phyloP scores from a whole-genome alignment of 2,888 invertebrate genomes.

The Odontothrips loti region DNA sequence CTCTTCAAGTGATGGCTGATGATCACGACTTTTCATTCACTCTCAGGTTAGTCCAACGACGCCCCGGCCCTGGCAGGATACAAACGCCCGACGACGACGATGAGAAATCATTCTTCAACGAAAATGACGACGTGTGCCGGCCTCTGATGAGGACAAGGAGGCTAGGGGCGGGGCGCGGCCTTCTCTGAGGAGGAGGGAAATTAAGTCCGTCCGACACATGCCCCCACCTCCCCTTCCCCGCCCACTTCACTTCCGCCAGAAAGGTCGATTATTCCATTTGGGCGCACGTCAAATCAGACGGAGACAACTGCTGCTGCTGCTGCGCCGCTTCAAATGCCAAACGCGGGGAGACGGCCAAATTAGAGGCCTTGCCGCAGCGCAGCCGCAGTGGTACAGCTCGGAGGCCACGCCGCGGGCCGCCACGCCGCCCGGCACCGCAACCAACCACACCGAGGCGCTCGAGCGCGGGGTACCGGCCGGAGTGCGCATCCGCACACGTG shows the following conservation, averaged over 20 bases:
- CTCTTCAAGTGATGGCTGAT: no score
- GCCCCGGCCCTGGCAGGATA: no score
- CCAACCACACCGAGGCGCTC: no score
- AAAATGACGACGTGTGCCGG: not conserved
- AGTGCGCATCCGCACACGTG: no score
- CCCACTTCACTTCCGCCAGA: not conserved
- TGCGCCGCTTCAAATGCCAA: no score
- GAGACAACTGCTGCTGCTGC: not conserved
- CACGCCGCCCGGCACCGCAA: no score
- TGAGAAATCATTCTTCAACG: slow-evolving; percentile 4
- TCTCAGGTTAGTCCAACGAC: no score
- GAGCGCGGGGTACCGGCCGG: no score
- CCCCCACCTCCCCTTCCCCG: not conserved
- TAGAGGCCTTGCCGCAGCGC: not conserved
- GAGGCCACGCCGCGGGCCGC: no score
- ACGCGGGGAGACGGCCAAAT: no score
- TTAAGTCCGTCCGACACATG: not conserved
- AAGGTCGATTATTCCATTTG: not conserved
- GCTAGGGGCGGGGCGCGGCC: not conserved
- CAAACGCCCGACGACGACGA: not conserved
- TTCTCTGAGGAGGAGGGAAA: not conserved
- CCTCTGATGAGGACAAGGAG: not conserved
- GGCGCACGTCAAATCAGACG: not conserved
- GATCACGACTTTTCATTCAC: not conserved
- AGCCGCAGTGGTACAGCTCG: not conserved